Evolutionary conservation across 2,797 vertebrate genomes (phyloP).

Genomic region (Notolepis coatsorum): DNA sequence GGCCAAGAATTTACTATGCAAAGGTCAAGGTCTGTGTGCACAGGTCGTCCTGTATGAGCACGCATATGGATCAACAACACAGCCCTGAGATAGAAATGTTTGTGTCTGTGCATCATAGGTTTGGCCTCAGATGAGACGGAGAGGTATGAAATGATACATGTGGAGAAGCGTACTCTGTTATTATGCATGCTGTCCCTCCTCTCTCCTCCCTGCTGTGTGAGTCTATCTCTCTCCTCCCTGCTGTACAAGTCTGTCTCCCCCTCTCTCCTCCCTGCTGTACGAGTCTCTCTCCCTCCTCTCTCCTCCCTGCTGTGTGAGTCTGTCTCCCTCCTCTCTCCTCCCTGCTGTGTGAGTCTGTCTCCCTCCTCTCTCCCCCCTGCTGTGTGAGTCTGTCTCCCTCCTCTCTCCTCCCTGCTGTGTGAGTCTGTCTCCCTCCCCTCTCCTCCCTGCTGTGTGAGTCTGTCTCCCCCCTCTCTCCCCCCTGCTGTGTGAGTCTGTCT

Average conservation of each 20-base stretch:
- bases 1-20: constrained; percentile 36
- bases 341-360: too few species aligned
- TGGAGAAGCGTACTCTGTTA: constrained; percentile 57
- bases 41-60: constrained; percentile 31
- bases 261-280: constrained; percentile 29
- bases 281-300: constrained; percentile 27
- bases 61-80: constrained; percentile 39
- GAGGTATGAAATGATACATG: constrained; percentile 55
- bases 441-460: constrained; percentile 33
- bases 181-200: constrained; percentile 60
- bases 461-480: too few species aligned
- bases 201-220: too few species aligned
- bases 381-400: constrained; percentile 52
- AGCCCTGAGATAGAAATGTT: constrained; percentile 36
- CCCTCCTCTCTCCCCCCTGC: too few species aligned
- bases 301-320: constrained; percentile 33
- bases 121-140: constrained; percentile 54
- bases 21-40: constrained; percentile 42
- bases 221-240: constrained; percentile 29
- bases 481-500: too few species aligned
- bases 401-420: constrained; percentile 29
- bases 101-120: constrained; percentile 14
- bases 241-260: constrained; percentile 52
- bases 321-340: constrained; percentile 35
- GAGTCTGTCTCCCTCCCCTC: constrained; percentile 26